These are phyloP conservation scores for Dipodomys merriami DNA, from an alignment of 2,113 vertebrate genomes.

Conservation along the genomic window DNA sequence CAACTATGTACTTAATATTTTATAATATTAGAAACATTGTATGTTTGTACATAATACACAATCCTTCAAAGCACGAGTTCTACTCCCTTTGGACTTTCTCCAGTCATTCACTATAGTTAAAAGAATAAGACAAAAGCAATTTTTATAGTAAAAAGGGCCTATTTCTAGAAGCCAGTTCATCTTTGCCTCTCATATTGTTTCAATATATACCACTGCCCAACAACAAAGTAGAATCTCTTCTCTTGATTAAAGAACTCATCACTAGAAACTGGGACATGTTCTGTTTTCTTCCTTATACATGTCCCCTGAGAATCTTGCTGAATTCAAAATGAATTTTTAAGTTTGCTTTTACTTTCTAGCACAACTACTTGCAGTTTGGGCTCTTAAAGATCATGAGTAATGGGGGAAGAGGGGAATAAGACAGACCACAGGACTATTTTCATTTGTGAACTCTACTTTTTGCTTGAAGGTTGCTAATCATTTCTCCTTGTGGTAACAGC, in stretches of 20 bases:
- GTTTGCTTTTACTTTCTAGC: slow-evolving; percentile 35
- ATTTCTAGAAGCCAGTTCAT: background rate
- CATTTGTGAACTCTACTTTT: slow-evolving; percentile 11
- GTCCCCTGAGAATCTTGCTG: slow-evolving; percentile 20
- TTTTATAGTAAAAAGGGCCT: background rate
- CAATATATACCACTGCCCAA: background rate
- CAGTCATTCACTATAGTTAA: background rate
- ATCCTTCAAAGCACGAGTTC: background rate
- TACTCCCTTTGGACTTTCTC: background rate
- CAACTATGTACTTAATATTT: background rate
- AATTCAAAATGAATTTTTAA: slow-evolving; percentile 20
- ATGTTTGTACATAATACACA: background rate
- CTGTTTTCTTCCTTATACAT: background rate
- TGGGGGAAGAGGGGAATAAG: background rate
- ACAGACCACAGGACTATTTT: background rate
- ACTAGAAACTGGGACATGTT: background rate
- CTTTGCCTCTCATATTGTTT: background rate
- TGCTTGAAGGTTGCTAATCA: background rate
- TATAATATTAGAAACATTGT: background rate
- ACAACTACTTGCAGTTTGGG: background rate
- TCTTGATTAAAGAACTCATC: background rate
- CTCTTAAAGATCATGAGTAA: background rate
- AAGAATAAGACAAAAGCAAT: background rate
- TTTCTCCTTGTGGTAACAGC: background rate
- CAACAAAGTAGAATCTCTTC: background rate